Evolutionary conservation across 2,888 invertebrate species (phyloP).

Genomic region (Sesamia inferens): DNA sequence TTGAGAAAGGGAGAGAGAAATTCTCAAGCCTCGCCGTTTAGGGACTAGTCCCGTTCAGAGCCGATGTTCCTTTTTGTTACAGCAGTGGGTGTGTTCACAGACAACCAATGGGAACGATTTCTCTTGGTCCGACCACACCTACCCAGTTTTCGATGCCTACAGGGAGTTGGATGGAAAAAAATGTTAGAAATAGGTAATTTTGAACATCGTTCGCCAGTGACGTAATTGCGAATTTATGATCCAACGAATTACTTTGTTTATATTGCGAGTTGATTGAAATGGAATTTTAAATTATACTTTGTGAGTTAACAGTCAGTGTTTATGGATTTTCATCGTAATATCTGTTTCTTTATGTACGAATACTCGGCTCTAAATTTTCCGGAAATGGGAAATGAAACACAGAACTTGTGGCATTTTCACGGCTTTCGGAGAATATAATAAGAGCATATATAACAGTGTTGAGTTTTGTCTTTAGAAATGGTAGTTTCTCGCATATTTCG

Average conservation of each 20-base stretch:
- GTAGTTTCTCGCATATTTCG: neutral
- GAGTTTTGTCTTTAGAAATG: neutral
- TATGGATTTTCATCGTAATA: slow-evolving; percentile 39
- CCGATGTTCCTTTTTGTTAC: slow-evolving; percentile 83
- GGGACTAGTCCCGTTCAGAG: slow-evolving; percentile 72
- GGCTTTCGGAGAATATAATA: neutral
- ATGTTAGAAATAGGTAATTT: slow-evolving; percentile 88
- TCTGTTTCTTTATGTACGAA: slow-evolving; percentile 31
- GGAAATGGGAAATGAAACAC: slow-evolving; percentile 6
- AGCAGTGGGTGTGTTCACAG: slow-evolving; percentile 80
- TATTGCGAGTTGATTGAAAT: slow-evolving; percentile 65
- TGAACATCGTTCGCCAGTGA: slow-evolving; percentile 83
- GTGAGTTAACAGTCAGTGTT: slow-evolving; percentile 45
- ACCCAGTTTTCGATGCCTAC: slow-evolving; percentile 88
- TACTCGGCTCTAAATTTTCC: neutral
- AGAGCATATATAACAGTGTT: neutral
- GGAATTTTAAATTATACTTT: slow-evolving; percentile 65
- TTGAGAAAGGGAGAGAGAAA: slow-evolving; percentile 88
- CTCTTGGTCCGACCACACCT: slow-evolving; percentile 80
- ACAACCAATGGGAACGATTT: slow-evolving; percentile 84
- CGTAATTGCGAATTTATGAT: slow-evolving; percentile 86
- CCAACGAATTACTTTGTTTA: slow-evolving; percentile 66
- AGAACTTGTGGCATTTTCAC: neutral
- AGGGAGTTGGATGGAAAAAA: slow-evolving; percentile 86
- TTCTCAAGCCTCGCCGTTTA: slow-evolving; percentile 86